phyloP scores from a whole-genome alignment of 1,140 invertebrate genomes.

The Drosophila tsacasi region DNA sequence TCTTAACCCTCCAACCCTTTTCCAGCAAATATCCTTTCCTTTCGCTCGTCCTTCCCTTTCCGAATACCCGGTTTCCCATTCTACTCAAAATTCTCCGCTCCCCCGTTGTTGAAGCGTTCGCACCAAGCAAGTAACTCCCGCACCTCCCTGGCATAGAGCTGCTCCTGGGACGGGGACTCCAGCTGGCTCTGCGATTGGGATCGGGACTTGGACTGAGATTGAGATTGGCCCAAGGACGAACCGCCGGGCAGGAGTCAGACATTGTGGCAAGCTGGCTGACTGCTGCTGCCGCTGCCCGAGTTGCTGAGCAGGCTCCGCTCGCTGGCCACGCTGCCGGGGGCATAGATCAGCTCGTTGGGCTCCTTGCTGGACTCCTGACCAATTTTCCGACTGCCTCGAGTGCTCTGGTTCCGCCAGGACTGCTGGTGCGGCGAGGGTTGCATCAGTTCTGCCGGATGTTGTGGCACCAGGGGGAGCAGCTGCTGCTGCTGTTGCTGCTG shows the following conservation, averaged over 20 bases:
- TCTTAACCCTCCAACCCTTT: constrained; percentile 8
- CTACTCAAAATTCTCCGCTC: constrained; percentile 75
- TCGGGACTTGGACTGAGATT: constrained; percentile 14
- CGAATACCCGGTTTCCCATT: not conserved
- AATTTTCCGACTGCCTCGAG: constrained; percentile 56
- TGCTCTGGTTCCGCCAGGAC: constrained; percentile 67
- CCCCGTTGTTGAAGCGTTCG: constrained; percentile 80
- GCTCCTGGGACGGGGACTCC: constrained; percentile 64
- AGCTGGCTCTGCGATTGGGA: constrained; percentile 35
- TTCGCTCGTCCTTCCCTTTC: not conserved
- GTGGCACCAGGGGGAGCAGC: constrained; percentile 51
- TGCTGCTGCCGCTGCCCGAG: constrained; percentile 76
- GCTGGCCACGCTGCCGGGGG: constrained; percentile 82
- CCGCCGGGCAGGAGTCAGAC: constrained; percentile 66
- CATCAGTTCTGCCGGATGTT: constrained; percentile 34
- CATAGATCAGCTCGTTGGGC: constrained; percentile 78
- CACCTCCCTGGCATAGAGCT: constrained; percentile 75
- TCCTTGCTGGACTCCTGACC: constrained; percentile 59
- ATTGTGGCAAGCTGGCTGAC: constrained; percentile 69
- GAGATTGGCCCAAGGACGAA: constrained; percentile 28
- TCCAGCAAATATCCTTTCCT: constrained; percentile 1
- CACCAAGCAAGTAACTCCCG: constrained; percentile 78
- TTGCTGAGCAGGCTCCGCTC: constrained; percentile 79
- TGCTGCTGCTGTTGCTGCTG: constrained; percentile 75
- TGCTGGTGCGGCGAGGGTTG: constrained; percentile 32